Evolutionary conservation across 2,797 vertebrate species (phyloP), one percentile per base, ranked within the genome.

Genomic region (Acipenser oxyrinchus): DNA sequence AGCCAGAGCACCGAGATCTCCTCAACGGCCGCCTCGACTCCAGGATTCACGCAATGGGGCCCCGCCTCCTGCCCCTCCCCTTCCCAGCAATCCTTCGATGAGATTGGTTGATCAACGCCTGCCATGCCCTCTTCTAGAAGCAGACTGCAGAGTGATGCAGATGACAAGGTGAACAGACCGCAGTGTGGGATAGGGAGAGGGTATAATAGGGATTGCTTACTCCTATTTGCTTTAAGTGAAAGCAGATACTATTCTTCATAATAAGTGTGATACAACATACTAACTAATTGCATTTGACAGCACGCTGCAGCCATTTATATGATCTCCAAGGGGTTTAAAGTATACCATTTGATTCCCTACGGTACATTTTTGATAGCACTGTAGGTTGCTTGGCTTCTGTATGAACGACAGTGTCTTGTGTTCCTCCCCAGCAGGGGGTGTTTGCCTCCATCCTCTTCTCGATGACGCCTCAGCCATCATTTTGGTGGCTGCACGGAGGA

Each of bases 401-500:
- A 37, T 37, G 23, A 37, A 37, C 23, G 23, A 37, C 23, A 37
- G 2, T 37, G 23, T 37, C 23, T 37, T 37, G 23, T 37, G 23
- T 37, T 63, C 68, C 15, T 81, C 72, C 85, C 78, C 85, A 84
- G 81, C 90, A 93, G 93, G 88, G 82, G 72, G 79, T 80, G 83
- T 94, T 90, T 86, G 88, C 85, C 73, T 84, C 76, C 71, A 81
- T 95, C 76, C 89, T 94, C 77, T 88, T 83, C 88, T 93, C 93
- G 72, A 93, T 87, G 87, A 89, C 88, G 7, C 89, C 93, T 63
- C 90, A 92, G 64, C 93, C 94, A 8, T 87, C 89, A 64, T 95
- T 96, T 85, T 96, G 94, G 94, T 96, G 93, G 93, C 91, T 92
- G 77, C 88, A 90, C 74, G 88, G 91, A 72, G 88, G 88, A 75